phyloP scores from a whole-genome alignment of 2,888 invertebrate genomes.

The Urechis unicinctus region DNA sequence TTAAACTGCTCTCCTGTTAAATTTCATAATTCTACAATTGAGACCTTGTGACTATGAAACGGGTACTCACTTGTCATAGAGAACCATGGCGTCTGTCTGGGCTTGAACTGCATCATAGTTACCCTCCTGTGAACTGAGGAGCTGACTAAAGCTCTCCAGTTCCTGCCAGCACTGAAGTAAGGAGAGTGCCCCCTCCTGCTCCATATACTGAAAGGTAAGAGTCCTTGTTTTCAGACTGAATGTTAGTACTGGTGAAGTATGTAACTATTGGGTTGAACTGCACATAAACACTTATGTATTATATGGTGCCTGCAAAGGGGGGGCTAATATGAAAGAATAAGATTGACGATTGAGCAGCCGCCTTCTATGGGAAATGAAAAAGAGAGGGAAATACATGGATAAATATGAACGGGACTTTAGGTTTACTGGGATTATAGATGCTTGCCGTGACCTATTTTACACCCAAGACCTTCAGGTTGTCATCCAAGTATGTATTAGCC shows the following conservation, averaged over 20 bases:
- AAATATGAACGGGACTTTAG: too few relatives aligned
- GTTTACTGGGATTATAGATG: too few relatives aligned
- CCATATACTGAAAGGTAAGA: slow-evolving; percentile 63
- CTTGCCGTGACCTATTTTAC: too few relatives aligned
- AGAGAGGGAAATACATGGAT: too few relatives aligned
- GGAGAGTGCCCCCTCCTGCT: slow-evolving; percentile 72
- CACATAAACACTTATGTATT: neutral
- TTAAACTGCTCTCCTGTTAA: too few relatives aligned
- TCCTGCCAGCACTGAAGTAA: slow-evolving; percentile 87
- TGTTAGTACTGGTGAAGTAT: neutral
- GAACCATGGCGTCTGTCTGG: slow-evolving; percentile 86
- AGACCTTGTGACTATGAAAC: neutral
- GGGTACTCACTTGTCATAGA: slow-evolving; percentile 76
- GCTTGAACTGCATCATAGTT: slow-evolving; percentile 65
- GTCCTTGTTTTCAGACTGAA: neutral
- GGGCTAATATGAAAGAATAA: too few relatives aligned
- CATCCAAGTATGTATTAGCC: too few relatives aligned
- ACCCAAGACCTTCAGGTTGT: too few relatives aligned
- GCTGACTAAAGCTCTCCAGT: slow-evolving; percentile 77
- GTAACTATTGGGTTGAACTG: too few relatives aligned
- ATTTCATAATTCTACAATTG: neutral
- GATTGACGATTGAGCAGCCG: too few relatives aligned
- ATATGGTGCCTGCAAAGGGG: too few relatives aligned
- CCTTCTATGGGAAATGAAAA: too few relatives aligned
- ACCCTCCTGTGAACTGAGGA: slow-evolving; percentile 58